Base-by-base conservation (phyloP, 2,113 vertebrate species). In the Hyaena hyaena region DNA sequence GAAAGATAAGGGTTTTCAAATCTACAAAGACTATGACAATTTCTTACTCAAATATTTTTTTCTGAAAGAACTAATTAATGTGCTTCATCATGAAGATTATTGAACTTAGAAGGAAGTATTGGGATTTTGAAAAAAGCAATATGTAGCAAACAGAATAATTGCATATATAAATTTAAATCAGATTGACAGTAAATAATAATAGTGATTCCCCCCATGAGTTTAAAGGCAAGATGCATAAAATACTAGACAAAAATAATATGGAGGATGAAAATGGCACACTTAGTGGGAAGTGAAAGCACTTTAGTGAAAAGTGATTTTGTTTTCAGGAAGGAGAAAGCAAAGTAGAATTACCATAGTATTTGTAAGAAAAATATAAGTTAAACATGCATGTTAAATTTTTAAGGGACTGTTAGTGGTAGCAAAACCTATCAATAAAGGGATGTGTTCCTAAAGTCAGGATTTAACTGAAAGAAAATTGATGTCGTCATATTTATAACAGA, bases 361-460 rank as follows among this genome's bases (percentile, higher is more conserved):
- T 90, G 28, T 21, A 28, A 97, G 43, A 68, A 79, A 97, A 79
- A 35, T 80, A 74, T 55, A 84, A 69, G 76, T 15, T 88, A 76
- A 92, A 12, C 7, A 73, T 31, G n/a, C 2, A 55, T 45, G 53
- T 53, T 45, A 65, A 69, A 79, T 73, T 63, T 84, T 65, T 71
- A 66, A 79, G n/a, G 63, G 73, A 89, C 31, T 39, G 69, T 69
- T 48, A 61, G 26, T 74, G 66, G 61, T n/a, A 17, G 26, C 66
- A 89, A 93, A 55, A 63, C 33, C 53, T 65, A n/a, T 45, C 17
- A 68, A n/a, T 84, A 79, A 58, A 90, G 5, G 63, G 23, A 31
- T 71, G 9, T 35, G 5, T 35, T 48, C 43, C 45, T 88, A 68
- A 82, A 61, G 16, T 68, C 17, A 82, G 45, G 28, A 74, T 81